Evolutionary conservation across 2,888 invertebrate genomes (phyloP), one percentile per base, ranked within the genome.

Genomic region (Dicyrtoma fusca): DNA sequence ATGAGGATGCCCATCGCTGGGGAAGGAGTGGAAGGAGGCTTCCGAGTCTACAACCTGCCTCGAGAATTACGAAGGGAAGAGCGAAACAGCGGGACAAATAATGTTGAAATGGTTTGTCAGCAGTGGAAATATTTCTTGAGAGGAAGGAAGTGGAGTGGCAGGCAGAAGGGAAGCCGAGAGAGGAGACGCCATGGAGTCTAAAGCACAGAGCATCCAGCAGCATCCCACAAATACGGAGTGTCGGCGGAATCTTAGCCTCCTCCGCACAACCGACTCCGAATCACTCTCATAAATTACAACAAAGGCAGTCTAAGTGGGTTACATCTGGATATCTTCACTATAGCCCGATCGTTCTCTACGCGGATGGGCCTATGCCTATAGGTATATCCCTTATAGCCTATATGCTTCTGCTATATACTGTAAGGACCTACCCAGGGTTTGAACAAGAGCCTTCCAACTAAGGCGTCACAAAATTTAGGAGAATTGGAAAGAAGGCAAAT

Each of bases 31-130:
- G n/a, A n/a, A n/a, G n/a, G n/a, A n/a, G n/a, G n/a, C n/a, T n/a
- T n/a, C n/a, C n/a, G n/a, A n/a, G n/a, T n/a, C n/a, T n/a, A 21
- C 57, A 19, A 57, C 51, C 51, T 5, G 19, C 17, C 57, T 11
- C 19, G 57, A 57, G 34, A 8, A 34, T 34, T 34, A 5, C 3
- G 4, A 34, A 34, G 8, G 34, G 17, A 21, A 17, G 59, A 55
- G 53, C 25, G 66, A 68, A 68, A 68, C 57, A 59, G 68, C 57
- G 25, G 68, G 68, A 68, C 55, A 68, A 57, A 68, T 57, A 55
- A 68, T 44, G 68, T 57, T 68, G 55, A 68, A 68, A 68, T 68
- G 68, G 45, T 68, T 65, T 65, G 65, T 65, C 65, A 65, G 65
- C 51, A 65, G 51, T 65, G 65, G 34, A 65, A 65, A 65, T 65